Evolutionary conservation across 2,113 vertebrate genomes (phyloP), one percentile per base, ranked within the genome.

Genomic region (Odobenus rosmarus): DNA sequence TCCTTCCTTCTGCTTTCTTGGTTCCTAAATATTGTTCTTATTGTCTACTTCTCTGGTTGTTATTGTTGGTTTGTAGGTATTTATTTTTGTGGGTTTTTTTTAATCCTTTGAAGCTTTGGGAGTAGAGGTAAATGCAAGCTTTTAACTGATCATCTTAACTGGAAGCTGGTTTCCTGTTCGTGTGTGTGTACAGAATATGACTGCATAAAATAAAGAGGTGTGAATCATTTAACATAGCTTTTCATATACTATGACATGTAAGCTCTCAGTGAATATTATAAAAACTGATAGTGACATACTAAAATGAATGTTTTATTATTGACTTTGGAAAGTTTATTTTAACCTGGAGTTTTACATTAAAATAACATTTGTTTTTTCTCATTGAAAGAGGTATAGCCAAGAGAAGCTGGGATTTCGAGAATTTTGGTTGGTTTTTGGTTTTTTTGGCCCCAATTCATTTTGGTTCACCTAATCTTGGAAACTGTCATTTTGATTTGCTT

Each of bases 391-490:
- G 3, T 39, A 26, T 39, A 51, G 53, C 61, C 61, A 61, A 91
- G 28, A 14, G 39, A 79, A 74, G 23, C 9, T 57, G 53, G 4
- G 36, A 33, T 72, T 83, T 81, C 46, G 24, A 82, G 4, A 83
- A 69, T 15, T 85, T 90, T 83, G 4, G 10, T 80, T n/a, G 49
- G 9, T 59, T 46, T 74, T 92, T 90, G 12, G 81, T 92, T 74
- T 83, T 55, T 85, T 49, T 76, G 33, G 13, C 28, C 5, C 4
- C 12, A 81, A 23, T 3, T 87, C 42, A 69, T 71, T 82, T 90
- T 96, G 31, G 8, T 81, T 95, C 64, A 91, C 64, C 53, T 59
- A 28, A 24, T 69, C 61, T 98, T 74, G 9, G 53, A 69, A 96
- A 76, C 4, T 55, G 0, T 62, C 62, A 86, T 16, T 89, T 93